These are phyloP conservation scores for Trichogramma pretiosum DNA, from an alignment of 1,140 invertebrate species.

Conservation along the genomic window DNA sequence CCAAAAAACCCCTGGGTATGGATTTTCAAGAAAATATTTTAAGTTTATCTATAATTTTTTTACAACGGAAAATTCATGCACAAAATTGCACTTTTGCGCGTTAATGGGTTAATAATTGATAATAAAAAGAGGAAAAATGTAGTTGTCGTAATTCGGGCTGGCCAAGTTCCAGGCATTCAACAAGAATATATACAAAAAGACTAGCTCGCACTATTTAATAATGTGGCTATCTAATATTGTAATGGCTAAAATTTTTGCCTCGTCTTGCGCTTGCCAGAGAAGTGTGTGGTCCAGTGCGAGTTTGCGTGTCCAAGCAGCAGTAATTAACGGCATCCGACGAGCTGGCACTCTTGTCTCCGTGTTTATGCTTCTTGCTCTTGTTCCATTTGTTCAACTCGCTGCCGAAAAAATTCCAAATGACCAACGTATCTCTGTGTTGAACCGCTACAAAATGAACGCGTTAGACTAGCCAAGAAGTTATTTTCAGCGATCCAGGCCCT, in stretches of 20 bases:
- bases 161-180: too few relatives aligned
- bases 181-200: too few relatives aligned
- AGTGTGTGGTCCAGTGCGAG: background rate
- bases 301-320: background rate
- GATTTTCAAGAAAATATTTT: too few relatives aligned
- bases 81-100: too few relatives aligned
- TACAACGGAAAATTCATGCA: too few relatives aligned
- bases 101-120: too few relatives aligned
- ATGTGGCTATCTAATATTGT: too few relatives aligned
- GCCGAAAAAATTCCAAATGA: conserved; percentile 31
- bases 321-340: background rate
- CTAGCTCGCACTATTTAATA: too few relatives aligned
- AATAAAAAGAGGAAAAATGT: too few relatives aligned
- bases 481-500: background rate
- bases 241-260: conserved; percentile 8
- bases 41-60: too few relatives aligned
- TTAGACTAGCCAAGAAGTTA: background rate
- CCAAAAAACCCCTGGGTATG: too few relatives aligned
- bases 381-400: conserved; percentile 12
- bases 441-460: conserved; percentile 13
- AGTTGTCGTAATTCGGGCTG: too few relatives aligned
- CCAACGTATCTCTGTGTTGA: conserved; percentile 13
- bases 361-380: background rate
- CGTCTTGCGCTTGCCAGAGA: background rate
- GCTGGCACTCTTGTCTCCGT: background rate